A percentile compares a stretch with the other conserved stretches of the same genome.
Evolutionary conservation across 2,797 vertebrate species (phyloP).

Genomic region (Hyperoplus lanceolatus): DNA sequence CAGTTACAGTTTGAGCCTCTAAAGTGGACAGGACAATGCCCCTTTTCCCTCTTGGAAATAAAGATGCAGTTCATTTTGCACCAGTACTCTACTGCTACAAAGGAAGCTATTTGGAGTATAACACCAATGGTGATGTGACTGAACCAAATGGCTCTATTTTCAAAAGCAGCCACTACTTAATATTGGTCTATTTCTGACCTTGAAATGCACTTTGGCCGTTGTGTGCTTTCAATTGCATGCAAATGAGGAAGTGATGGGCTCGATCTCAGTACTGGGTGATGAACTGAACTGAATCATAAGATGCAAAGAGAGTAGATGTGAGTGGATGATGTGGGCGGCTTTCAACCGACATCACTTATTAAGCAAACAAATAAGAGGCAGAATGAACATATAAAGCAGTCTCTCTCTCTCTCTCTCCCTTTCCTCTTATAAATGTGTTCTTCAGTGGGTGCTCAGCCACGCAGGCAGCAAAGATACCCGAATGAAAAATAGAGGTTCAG

Average conservation of each 20-base stretch:
- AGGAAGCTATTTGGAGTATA: not conserved
- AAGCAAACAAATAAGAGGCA: slow-evolving; percentile 26
- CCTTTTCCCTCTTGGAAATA: not conserved
- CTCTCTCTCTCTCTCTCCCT: not conserved
- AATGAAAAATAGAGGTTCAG: slow-evolving; percentile 55
- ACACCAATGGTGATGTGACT: not conserved
- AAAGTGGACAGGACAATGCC: not conserved
- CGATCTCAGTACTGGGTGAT: slow-evolving; percentile 27
- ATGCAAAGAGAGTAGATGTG: slow-evolving; percentile 14
- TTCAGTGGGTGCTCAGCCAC: not conserved
- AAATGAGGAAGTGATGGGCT: slow-evolving; percentile 39
- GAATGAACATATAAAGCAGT: slow-evolving; percentile 30
- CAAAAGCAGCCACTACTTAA: slow-evolving; percentile 13
- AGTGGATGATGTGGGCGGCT: not conserved
- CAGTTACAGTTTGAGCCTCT: not conserved
- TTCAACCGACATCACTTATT: slow-evolving; percentile 15
- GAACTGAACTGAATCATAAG: slow-evolving; percentile 24
- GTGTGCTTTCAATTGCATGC: slow-evolving; percentile 52
- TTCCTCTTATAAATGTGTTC: not conserved
- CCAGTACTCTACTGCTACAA: not conserved
- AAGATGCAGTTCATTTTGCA: not conserved
- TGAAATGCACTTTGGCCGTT: slow-evolving; percentile 38
- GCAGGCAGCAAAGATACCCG: not conserved
- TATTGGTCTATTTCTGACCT: slow-evolving; percentile 30
- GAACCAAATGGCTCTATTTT: slow-evolving; percentile 7